Evolutionary conservation across 2,888 invertebrate species (phyloP), one percentile per base, ranked within the genome.

Genomic region (Cosmopolites sordidus): DNA sequence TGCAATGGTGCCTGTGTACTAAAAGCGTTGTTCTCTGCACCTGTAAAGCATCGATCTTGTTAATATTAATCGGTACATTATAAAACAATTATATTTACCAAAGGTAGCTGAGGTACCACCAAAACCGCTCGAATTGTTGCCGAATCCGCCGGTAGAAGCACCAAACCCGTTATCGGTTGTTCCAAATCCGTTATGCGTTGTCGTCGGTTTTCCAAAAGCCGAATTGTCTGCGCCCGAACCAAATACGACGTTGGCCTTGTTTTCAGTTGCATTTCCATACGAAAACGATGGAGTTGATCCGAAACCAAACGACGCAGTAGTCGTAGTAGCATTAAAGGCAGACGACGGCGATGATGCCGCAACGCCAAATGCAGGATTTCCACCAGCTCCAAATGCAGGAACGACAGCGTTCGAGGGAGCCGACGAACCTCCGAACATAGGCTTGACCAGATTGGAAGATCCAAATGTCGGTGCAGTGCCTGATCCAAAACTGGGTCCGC

Each of bases 191-290:
- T 16, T 27, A 16, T 27, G 38, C 15, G 29, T 27, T 46, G 16
- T 49, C 4, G 38, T 16, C 2, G 54, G 45, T 14, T 44, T 44
- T 16, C 33, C 54, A 29, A 54, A 50, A 2, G 46, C 38, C 4
- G 46, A 27, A 9, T 16, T 39, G 4, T 12, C 42, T 16, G 43
- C 22, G 1, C 50, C 50, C 2, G 50, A 46, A 16, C 54, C 54
- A 50, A 54, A 54, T 1, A 4, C 22, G 1, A 46, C 4, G 18
- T 2, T 43, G 6, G 42, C 8, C 40, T 50, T 50, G 9, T n/a
- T 43, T 22, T 54, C 48, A 4, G 18, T 14, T 1, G 29, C 27
- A 14, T 15, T 29, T n/a, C 56, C 56, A 45, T 51, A 56, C 16
- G 45, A 18, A 11, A 18, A 43, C n/a, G 14, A 4, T 11, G 18